Evolutionary conservation across 2,797 vertebrate species (phyloP).

Genomic region (Chromobotia macracanthus): DNA sequence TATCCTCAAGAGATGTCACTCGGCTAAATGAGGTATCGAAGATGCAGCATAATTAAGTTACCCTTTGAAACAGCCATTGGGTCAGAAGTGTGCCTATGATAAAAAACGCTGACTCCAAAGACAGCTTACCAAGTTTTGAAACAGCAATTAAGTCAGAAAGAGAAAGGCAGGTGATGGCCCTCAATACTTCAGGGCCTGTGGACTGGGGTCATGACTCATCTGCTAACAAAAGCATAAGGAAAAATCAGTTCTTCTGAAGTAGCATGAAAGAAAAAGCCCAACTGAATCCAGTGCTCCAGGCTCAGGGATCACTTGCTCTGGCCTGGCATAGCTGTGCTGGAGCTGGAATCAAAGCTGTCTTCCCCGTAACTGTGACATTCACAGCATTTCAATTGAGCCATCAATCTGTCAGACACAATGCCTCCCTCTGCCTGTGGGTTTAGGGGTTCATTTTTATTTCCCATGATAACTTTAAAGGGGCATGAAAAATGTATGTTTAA

Average conservation of each 20-base stretch:
- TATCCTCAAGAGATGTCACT: neutral
- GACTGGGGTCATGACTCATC: slow-evolving; percentile 64
- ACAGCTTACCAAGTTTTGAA: neutral
- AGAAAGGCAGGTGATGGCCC: slow-evolving; percentile 42
- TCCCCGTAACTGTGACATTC: slow-evolving; percentile 67
- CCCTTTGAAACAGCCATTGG: neutral
- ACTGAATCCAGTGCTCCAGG: slow-evolving; percentile 39
- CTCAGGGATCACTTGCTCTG: slow-evolving; percentile 29
- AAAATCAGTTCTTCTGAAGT: slow-evolving; percentile 61
- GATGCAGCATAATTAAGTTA: neutral
- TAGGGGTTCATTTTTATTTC: slow-evolving; percentile 17
- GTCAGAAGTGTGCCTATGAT: neutral
- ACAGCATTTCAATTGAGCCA: slow-evolving; percentile 74
- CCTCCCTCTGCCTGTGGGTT: slow-evolving; percentile 14
- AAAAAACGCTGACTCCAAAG: neutral
- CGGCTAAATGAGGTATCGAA: neutral
- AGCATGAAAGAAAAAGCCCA: slow-evolving; percentile 54
- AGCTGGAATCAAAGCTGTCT: slow-evolving; percentile 64
- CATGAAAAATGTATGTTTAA: slow-evolving; percentile 21
- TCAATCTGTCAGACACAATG: slow-evolving; percentile 70
- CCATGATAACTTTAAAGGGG: slow-evolving; percentile 21
- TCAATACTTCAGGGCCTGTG: slow-evolving; percentile 34
- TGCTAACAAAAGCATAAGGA: slow-evolving; percentile 63
- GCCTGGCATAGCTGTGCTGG: slow-evolving; percentile 64
- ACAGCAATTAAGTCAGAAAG: slow-evolving; percentile 30